Base-by-base conservation (phyloP, 2,888 invertebrate species). In the Strigamia maritima region DNA sequence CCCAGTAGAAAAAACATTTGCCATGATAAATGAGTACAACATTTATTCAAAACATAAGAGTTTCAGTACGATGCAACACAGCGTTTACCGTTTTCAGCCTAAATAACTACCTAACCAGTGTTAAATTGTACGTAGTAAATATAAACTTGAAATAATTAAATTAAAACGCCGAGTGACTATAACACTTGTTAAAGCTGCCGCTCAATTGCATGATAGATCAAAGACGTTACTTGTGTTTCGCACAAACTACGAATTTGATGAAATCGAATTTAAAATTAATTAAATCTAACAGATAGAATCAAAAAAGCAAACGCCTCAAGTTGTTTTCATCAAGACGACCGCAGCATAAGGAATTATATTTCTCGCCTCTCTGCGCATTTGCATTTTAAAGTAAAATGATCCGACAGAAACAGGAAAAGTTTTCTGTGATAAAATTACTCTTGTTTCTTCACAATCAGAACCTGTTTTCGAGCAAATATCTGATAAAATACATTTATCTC, bases 281-380 rank as follows among this genome's bases (percentile, higher is more conserved):
- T 24, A 7, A 19, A 65, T 12, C 24, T 22, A 65, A 24, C 60
- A 65, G 16, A 16, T 19, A 7, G 22, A 65, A 65, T 60, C 60
- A 60, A 60, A n/a, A n/a, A n/a, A 19, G 22, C 24, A 60, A 60
- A 60, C 22, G 19, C 60, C 60, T 65, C 60, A 22, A 24, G 60
- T 65, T 65, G 60, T 65, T 65, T 65, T 65, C 60, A 22, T 24
- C 60, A 60, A 60, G 60, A 12, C 60, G 60, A 65, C 44, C 8
- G 60, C 60, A 65, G 6, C 60, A n/a, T 65, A 44, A n/a, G 60
- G 60, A 65, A 65, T 65, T 65, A 12, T 65, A 65, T 65, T 65
- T 65, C 60, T 65, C 60, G 0, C 3, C 44, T 44, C 35, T 44
- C n/a, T 44, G 4, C 44, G 2, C 1, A 44, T 44, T 65, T 65